Evolutionary conservation across 2,797 vertebrate species (phyloP).

Genomic region (Mormyrus hasselquistii): DNA sequence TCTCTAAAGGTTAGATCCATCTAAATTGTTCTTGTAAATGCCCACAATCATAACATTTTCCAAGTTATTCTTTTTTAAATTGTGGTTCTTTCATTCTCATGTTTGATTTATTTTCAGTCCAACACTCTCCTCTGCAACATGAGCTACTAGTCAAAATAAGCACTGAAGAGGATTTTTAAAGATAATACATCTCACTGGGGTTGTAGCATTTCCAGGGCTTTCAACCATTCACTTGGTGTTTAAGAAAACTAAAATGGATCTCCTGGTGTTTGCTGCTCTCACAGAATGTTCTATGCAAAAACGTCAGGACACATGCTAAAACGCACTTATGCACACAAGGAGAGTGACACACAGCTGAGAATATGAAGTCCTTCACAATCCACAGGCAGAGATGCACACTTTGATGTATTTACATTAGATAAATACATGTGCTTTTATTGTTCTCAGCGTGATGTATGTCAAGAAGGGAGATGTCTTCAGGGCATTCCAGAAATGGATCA

Average conservation of each 20-base stretch:
- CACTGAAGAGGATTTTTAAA: constrained; percentile 14
- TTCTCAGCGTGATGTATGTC: background rate
- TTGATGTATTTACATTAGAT: background rate
- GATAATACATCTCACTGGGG: background rate
- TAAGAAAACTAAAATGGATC: constrained; percentile 13
- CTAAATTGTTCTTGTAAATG: constrained; percentile 48
- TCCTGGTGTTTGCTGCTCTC: background rate
- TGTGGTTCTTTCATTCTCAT: constrained; percentile 14
- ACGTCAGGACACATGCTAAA: background rate
- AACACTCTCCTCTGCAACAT: background rate
- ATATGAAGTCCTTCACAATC: background rate
- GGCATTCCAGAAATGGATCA: background rate
- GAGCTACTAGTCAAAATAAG: background rate
- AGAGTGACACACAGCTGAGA: background rate
- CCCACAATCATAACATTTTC: constrained; percentile 35
- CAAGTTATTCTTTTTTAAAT: constrained; percentile 6
- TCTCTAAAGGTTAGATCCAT: constrained; percentile 45
- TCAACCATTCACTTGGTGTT: constrained; percentile 21
- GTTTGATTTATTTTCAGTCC: constrained; percentile 2
- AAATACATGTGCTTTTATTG: background rate
- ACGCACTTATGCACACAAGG: background rate
- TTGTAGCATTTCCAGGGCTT: constrained; percentile 15
- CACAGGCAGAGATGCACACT: background rate
- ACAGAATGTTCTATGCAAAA: background rate
- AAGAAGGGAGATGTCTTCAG: background rate